These are phyloP conservation scores for Brachypteracias leptosomus DNA, from an alignment of 2,113 vertebrate species.

Conservation along the genomic window DNA sequence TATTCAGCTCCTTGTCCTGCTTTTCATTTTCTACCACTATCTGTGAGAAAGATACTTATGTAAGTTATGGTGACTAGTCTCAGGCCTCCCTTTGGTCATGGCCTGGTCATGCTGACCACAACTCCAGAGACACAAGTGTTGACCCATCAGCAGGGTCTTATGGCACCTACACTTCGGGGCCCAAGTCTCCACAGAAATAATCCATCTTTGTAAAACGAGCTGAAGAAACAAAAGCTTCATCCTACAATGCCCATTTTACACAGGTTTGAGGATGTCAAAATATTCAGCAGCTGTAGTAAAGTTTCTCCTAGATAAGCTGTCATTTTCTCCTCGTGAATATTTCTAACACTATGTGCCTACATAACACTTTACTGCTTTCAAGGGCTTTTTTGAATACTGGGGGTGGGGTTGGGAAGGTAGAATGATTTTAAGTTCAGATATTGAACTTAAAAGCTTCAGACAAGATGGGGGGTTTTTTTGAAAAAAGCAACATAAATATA, in stretches of 20 bases:
- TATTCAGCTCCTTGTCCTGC: constrained; percentile 12
- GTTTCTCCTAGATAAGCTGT: neutral
- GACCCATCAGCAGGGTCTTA: neutral
- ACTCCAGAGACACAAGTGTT: neutral
- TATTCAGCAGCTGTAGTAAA: neutral
- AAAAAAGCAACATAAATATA: neutral
- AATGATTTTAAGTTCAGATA: neutral
- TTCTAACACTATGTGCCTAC: neutral
- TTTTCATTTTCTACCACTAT: neutral
- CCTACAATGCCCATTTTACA: neutral
- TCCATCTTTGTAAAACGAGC: fast-evolving
- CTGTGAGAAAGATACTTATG: neutral
- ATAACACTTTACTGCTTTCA: neutral
- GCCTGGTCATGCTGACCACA: neutral
- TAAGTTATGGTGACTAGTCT: neutral
- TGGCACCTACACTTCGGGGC: neutral
- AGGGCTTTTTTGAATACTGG: neutral
- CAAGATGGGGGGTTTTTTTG: too few species aligned
- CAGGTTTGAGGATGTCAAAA: neutral
- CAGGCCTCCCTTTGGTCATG: neutral
- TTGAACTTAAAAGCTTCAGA: neutral
- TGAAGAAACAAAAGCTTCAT: neutral
- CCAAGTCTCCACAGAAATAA: neutral
- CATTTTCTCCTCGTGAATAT: neutral
- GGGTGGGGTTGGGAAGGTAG: neutral